Conservation (phyloP, 1,140 invertebrate genomes). For the Stratiolaelaps scimitus region DNA sequence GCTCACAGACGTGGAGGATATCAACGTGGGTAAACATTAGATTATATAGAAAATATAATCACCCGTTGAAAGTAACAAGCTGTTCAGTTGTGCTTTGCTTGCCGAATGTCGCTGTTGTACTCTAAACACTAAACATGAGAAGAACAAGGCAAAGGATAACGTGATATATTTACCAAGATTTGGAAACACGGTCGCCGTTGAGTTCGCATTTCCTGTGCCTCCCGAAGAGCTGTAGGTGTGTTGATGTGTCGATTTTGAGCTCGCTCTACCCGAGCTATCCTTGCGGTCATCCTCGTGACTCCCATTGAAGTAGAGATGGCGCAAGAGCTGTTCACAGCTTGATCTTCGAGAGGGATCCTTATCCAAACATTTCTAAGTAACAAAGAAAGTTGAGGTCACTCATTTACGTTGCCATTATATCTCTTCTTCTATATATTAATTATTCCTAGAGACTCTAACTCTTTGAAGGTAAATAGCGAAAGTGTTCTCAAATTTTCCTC, state of each 20-base stretch:
- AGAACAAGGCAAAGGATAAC: no score
- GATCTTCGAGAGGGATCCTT: constrained; percentile 80
- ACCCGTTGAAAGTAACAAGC: no score
- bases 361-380: constrained; percentile 69
- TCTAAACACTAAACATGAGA: no score
- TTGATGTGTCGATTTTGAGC: constrained; percentile 6
- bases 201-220: background rate
- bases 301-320: constrained; percentile 64
- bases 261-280: background rate
- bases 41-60: no score
- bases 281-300: constrained; percentile 30
- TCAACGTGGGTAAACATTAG: no score
- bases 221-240: background rate
- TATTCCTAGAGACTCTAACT: constrained; percentile 1
- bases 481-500: no score
- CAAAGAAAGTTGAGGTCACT: constrained; percentile 30
- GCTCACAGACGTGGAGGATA: no score
- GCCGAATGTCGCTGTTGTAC: no score
- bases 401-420: background rate
- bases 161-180: constrained; percentile 18
- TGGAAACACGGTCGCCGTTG: constrained; percentile 11
- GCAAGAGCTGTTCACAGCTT: constrained; percentile 72
- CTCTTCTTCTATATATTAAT: no score
- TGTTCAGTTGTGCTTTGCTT: no score
- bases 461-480: constrained; percentile 20